Conservation (phyloP, 1,140 invertebrate genomes). For the Drosophila prosaltans region DNA sequence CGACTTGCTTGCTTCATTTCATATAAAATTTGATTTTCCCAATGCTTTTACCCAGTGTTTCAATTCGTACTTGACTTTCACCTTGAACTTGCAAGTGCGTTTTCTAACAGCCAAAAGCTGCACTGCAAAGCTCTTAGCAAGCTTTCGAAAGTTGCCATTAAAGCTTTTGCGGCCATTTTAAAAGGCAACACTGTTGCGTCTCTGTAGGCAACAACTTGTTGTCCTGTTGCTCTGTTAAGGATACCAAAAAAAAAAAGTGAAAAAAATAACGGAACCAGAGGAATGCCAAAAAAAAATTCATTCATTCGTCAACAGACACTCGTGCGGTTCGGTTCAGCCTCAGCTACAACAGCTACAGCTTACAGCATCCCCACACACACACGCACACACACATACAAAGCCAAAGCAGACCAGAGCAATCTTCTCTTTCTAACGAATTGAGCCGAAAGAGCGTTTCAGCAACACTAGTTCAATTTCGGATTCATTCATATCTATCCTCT, state of each 20-base stretch:
- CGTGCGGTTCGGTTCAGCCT: slow-evolving; percentile 70
- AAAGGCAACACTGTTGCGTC: slow-evolving; percentile 26
- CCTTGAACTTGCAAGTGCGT: too few species aligned
- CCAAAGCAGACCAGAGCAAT: slow-evolving; percentile 22
- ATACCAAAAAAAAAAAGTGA: slow-evolving; percentile 15
- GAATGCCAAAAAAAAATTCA: slow-evolving; percentile 30
- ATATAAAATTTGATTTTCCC: too few species aligned
- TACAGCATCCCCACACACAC: slow-evolving; percentile 19
- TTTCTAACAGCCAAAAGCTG: too few species aligned
- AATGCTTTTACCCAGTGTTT: too few species aligned
- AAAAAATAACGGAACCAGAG: background rate
- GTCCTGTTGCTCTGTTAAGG: slow-evolving; percentile 43
- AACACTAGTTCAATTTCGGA: slow-evolving; percentile 25
- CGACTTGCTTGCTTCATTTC: too few species aligned
- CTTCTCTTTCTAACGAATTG: slow-evolving; percentile 2
- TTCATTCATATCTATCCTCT: background rate
- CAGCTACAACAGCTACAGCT: slow-evolving; percentile 32
- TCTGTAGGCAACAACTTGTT: slow-evolving; percentile 59
- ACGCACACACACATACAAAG: background rate
- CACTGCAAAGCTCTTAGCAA: background rate
- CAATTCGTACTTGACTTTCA: too few species aligned
- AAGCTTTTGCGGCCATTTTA: background rate
- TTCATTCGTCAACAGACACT: slow-evolving; percentile 71
- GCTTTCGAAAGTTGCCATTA: background rate
- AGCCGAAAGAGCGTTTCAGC: slow-evolving; percentile 7